These are phyloP conservation scores for Copidosoma aretas DNA, from an alignment of 2,888 invertebrate genomes.

Conservation along the genomic window DNA sequence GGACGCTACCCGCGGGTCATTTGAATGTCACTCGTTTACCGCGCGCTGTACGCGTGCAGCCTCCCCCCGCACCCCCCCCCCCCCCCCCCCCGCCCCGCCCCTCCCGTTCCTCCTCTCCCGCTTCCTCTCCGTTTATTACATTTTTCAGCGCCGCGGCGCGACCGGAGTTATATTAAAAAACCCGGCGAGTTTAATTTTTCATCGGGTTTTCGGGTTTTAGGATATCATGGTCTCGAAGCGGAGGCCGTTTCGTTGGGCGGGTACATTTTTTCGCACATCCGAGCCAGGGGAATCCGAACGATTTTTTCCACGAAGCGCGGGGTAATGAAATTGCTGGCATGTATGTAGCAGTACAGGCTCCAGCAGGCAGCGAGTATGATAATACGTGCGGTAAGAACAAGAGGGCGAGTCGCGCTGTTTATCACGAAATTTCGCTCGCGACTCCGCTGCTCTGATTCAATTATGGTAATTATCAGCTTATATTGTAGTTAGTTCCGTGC, in stretches of 20 bases:
- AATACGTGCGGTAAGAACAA: not conserved
- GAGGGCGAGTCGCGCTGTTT: slow-evolving; percentile 1
- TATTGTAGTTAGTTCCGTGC: slow-evolving; percentile 19
- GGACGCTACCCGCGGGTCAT: slow-evolving; percentile 4
- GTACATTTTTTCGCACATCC: too few relatives aligned
- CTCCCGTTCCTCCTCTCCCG: not conserved
- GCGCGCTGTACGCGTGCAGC: too few relatives aligned
- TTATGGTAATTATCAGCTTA: slow-evolving; percentile 32
- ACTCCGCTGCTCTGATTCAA: slow-evolving; percentile 18
- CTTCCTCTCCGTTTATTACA: not conserved
- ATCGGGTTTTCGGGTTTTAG: too few relatives aligned
- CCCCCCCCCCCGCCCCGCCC: not conserved
- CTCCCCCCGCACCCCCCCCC: not conserved
- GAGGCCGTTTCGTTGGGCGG: too few relatives aligned
- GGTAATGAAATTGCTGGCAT: not conserved
- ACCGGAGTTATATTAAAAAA: not conserved
- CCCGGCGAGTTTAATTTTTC: not conserved
- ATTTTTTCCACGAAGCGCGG: too few relatives aligned
- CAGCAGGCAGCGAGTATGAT: not conserved
- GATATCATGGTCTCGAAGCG: too few relatives aligned
- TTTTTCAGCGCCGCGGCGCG: not conserved
- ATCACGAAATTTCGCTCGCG: slow-evolving; percentile 21
- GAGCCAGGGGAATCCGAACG: too few relatives aligned
- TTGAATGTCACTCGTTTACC: slow-evolving; percentile 19
- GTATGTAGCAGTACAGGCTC: too few relatives aligned